phyloP scores from a whole-genome alignment of 2,888 invertebrate species.

The Pachydiplax longipennis region DNA sequence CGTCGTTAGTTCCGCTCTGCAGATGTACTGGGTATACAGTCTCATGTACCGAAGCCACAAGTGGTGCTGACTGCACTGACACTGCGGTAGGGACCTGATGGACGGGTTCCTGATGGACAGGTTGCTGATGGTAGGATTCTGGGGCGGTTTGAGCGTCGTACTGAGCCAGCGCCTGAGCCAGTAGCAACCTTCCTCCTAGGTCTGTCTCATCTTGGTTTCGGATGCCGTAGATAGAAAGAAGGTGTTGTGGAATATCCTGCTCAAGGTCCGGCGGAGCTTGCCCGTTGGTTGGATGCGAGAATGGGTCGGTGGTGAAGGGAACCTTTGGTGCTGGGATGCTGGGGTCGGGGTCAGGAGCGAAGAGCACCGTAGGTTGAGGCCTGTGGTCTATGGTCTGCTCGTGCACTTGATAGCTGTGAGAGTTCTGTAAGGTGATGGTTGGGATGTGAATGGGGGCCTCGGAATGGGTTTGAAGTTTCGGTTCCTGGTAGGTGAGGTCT shows the following conservation, averaged over 20 bases:
- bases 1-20: background rate
- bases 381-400: background rate
- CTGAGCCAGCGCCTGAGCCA: constrained; percentile 14
- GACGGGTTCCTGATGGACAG: background rate
- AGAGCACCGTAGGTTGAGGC: constrained; percentile 50
- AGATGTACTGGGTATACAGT: background rate
- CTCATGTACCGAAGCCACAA: background rate
- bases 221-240: constrained; percentile 19
- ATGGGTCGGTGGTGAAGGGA: constrained; percentile 58
- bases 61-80: background rate
- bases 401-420: constrained; percentile 30
- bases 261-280: constrained; percentile 55
- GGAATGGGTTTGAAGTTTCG: background rate
- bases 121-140: background rate
- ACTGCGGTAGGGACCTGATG: background rate
- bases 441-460: background rate
- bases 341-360: constrained; percentile 64
- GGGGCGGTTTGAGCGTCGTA: background rate
- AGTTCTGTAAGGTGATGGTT: constrained; percentile 16
- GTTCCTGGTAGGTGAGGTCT: constrained; percentile 39
- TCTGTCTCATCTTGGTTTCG: background rate
- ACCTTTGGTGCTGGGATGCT: constrained; percentile 59
- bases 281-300: constrained; percentile 61
- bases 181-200: background rate
- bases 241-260: constrained; percentile 33